phyloP scores from a whole-genome alignment of 64 coral and sea anemone genomes.

The Anthopleura sola region DNA sequence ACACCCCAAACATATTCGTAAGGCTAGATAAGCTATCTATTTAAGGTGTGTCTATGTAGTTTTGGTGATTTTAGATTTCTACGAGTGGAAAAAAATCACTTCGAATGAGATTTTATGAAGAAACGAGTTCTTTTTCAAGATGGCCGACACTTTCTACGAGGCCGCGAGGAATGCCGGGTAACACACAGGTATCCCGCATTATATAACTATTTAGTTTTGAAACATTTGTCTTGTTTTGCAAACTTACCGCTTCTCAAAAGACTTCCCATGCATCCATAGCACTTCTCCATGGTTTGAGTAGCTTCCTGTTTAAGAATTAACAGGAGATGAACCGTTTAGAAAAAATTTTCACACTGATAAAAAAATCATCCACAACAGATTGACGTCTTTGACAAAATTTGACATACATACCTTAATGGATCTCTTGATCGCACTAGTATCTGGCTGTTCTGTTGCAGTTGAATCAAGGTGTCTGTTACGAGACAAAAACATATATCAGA shows the following conservation, averaged over 20 bases:
- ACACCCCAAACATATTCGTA: neutral
- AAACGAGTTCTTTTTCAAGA: neutral
- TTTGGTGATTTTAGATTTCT: neutral
- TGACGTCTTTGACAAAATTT: too few relatives aligned
- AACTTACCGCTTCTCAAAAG: conserved; percentile 94
- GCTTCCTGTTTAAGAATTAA: conserved; percentile 62
- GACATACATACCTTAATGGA: conserved; percentile 49
- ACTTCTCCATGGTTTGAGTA: conserved; percentile 87
- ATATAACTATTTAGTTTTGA: neutral
- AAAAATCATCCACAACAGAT: too few relatives aligned
- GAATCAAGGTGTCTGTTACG: conserved; percentile 61
- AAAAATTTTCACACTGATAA: too few relatives aligned
- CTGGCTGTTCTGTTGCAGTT: conserved; percentile 50
- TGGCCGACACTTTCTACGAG: neutral
- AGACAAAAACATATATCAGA: neutral
- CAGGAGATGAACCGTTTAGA: too few relatives aligned
- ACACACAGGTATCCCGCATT: conserved; percentile 7
- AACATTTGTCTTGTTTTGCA: too few relatives aligned
- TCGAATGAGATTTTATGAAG: neutral
- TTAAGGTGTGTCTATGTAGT: too few relatives aligned
- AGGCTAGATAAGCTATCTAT: neutral
- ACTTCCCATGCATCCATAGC: conserved; percentile 95
- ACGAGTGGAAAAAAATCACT: neutral
- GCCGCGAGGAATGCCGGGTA: neutral
- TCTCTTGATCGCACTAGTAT: conserved; percentile 58